These are phyloP conservation scores for Nomada goodeniana DNA, from an alignment of 2,888 invertebrate genomes.

Conservation along the genomic window DNA sequence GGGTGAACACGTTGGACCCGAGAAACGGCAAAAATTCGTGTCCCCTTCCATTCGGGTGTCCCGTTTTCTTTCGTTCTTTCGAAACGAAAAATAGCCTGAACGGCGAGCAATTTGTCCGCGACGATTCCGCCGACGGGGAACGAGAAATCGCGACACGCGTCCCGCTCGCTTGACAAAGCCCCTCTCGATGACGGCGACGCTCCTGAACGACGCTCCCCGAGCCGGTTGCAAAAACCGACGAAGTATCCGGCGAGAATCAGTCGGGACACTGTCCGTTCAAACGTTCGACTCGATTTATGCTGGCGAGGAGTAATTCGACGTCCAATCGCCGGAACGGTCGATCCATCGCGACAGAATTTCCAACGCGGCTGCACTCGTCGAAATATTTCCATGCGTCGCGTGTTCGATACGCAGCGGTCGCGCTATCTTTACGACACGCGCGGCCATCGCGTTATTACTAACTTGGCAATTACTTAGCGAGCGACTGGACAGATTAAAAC, in stretches of 20 bases:
- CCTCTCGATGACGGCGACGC: not conserved
- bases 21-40: conserved; percentile 58
- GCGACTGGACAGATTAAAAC: not conserved
- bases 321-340: too few species aligned
- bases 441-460: not conserved
- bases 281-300: not conserved
- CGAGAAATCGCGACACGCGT: not conserved
- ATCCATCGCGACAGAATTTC: too few species aligned
- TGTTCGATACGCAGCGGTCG: not conserved
- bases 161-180: conserved; percentile 20
- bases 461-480: not conserved
- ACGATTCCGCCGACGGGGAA: conserved; percentile 26
- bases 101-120: conserved; percentile 63
- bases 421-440: not conserved
- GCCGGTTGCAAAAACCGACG: not conserved
- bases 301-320: too few species aligned
- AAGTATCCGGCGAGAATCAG: not conserved
- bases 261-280: not conserved
- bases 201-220: conserved; percentile 23
- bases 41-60: conserved; percentile 29
- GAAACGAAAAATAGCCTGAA: conserved; percentile 47
- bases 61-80: not conserved
- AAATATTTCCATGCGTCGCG: too few species aligned
- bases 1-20: conserved; percentile 26
- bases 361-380: too few species aligned